Evolutionary conservation across 2,888 invertebrate genomes (phyloP), one percentile per base, ranked within the genome.

Genomic region (Habrosyne pyritoides): DNA sequence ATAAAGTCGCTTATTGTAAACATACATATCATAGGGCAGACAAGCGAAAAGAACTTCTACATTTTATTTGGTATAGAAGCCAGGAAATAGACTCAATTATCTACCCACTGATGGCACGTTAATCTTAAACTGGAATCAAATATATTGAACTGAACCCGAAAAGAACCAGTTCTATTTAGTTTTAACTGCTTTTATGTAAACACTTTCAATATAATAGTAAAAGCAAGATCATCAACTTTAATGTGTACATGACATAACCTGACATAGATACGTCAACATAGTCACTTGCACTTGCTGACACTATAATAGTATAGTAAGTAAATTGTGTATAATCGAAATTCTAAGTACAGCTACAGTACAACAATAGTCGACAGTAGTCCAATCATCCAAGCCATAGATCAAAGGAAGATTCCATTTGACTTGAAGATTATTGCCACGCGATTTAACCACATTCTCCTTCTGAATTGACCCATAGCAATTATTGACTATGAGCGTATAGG

Each of bases 71-170:
- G 66, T 65, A 63, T 63, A 71, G 72, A 73, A 73, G 67, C 70
- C 64, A 69, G 79, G 69, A 75, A 78, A 80, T 77, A 72, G 77
- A 78, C 79, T 78, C 81, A 79, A 82, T 86, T 86, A 82, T 72
- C 71, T 62, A 68, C 66, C 64, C 67, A 77, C 74, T 71, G 73
- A 70, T 69, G 68, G 67, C 58, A 60, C 70, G 71, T 73, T 78
- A 75, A 84, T 83, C 75, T 75, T 61, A 66, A 63, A 67, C 65
- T 61, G 65, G 61, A 73, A 73, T 75, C 49, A 26, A 49, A 42
- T 36, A 42, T 42, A 52, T 53, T 46, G 28, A 5, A 33, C 30
- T 30, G 47, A 53, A 47, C 28, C 46, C 24, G 28, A 21, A 53
- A 53, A 47, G 47, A 28, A 47, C 53, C 8, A 30, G 10, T 33